A percentile compares a stretch with the other conserved stretches of the same genome.
phyloP scores from a whole-genome alignment of 2,113 vertebrate species.

The Hemiprocne comata region DNA sequence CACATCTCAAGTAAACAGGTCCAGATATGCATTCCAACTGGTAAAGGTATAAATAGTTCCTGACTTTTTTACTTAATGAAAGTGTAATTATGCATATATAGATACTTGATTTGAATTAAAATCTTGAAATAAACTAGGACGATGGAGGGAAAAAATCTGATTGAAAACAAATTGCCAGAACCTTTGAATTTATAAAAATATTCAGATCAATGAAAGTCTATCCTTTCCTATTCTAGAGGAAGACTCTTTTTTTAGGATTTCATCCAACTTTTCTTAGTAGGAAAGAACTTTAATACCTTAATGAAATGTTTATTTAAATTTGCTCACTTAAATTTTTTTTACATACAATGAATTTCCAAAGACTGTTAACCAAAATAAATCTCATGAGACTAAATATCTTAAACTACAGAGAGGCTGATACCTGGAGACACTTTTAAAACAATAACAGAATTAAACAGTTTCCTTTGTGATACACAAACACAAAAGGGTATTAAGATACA shows the following conservation, averaged over 20 bases:
- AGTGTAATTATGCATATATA: neutral
- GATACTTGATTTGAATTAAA: neutral
- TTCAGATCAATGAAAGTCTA: neutral
- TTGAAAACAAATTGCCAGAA: neutral
- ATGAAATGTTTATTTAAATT: conserved; percentile 19
- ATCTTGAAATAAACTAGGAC: neutral
- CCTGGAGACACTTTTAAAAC: neutral
- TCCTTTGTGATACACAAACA: neutral
- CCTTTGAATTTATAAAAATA: neutral
- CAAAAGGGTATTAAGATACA: neutral
- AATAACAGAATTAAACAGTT: neutral
- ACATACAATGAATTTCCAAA: conserved; percentile 21
- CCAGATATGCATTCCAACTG: neutral
- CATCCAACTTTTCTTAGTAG: neutral
- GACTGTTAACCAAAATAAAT: conserved; percentile 41
- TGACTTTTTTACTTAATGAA: neutral
- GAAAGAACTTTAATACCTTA: conserved; percentile 1
- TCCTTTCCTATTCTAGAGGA: neutral
- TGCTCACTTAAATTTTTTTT: conserved; percentile 19
- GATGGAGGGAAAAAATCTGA: neutral
- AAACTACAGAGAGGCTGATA: neutral
- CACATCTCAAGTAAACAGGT: neutral
- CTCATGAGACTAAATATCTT: neutral
- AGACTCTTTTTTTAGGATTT: neutral
- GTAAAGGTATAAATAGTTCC: neutral